Percentiles rank a stretch among this genome's conserved stretches.
These are phyloP conservation scores for Harlomillsia oculata DNA, from an alignment of 1,140 invertebrate genomes.

Conservation along the genomic window DNA sequence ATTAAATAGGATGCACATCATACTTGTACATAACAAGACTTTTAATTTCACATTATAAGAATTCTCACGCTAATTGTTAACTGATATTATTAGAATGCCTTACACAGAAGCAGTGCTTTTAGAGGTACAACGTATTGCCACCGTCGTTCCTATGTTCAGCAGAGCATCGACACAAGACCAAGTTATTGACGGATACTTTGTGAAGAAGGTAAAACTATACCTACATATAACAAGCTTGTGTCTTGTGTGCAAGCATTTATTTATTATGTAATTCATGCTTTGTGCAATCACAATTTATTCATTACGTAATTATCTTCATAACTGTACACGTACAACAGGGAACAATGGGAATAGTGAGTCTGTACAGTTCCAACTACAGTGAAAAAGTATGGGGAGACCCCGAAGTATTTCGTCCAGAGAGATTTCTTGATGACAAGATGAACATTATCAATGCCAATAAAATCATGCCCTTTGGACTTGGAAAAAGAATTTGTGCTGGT, in stretches of 20 bases:
- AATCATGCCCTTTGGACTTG: slow-evolving; percentile 29
- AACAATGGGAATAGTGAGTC: slow-evolving; percentile 24
- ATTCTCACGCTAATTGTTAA: slow-evolving; percentile 29
- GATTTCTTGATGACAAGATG: slow-evolving; percentile 25
- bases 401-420: slow-evolving; percentile 22
- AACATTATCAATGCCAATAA: slow-evolving; percentile 27
- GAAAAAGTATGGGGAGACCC: slow-evolving; percentile 25
- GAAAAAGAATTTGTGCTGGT: slow-evolving; percentile 24
- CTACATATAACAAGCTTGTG: too few species aligned
- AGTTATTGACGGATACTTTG: slow-evolving; percentile 15
- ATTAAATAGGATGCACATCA: not conserved
- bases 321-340: too few species aligned
- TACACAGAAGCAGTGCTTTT: slow-evolving; percentile 39
- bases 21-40: not conserved
- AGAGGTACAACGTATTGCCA: slow-evolving; percentile 39
- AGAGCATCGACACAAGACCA: slow-evolving; percentile 13
- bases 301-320: too few species aligned
- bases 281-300: too few species aligned
- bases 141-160: slow-evolving; percentile 18
- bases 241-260: too few species aligned
- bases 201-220: too few species aligned
- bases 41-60: not conserved
- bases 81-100: slow-evolving; percentile 34
- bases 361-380: slow-evolving; percentile 25
- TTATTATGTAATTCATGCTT: too few species aligned